Evolutionary conservation across 2,113 vertebrate species (phyloP).

Genomic region (Solenodon paradoxus): DNA sequence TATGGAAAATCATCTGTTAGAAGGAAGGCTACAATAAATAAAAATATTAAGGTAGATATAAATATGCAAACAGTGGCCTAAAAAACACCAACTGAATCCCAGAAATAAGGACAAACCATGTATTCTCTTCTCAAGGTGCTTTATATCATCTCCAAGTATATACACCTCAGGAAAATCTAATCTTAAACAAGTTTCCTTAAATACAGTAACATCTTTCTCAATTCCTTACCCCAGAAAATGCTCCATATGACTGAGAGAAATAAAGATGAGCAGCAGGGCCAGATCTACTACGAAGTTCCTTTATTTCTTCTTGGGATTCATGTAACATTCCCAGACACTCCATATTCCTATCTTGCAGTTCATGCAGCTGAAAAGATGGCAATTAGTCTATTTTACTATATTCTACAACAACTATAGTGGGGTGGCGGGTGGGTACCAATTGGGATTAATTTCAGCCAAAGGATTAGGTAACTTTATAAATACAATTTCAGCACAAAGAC

Average conservation of each 20-base stretch:
- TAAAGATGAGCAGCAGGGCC: conserved; percentile 85
- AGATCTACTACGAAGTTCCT: conserved; percentile 89
- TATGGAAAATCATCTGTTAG: not conserved
- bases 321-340: conserved; percentile 97
- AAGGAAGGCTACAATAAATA: not conserved
- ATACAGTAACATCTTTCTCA: not conserved
- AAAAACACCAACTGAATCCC: not conserved
- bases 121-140: not conserved
- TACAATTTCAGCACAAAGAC: conserved; percentile 1
- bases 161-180: not conserved
- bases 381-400: not conserved
- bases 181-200: not conserved
- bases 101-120: conserved; percentile 14
- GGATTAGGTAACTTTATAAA: not conserved
- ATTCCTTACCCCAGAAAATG: conserved; percentile 90
- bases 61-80: not conserved
- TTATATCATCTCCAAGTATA: not conserved
- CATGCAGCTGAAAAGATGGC: conserved; percentile 88
- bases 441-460: not conserved
- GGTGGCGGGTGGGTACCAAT: not conserved
- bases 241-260: conserved; percentile 82
- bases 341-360: conserved; percentile 91
- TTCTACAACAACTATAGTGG: not conserved
- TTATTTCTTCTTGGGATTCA: conserved; percentile 95
- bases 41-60: not conserved